Percentiles rank a stretch among this genome's conserved stretches.
These are phyloP conservation scores for Shargacucullia verbasci DNA, from an alignment of 2,888 invertebrate species.

Conservation along the genomic window DNA sequence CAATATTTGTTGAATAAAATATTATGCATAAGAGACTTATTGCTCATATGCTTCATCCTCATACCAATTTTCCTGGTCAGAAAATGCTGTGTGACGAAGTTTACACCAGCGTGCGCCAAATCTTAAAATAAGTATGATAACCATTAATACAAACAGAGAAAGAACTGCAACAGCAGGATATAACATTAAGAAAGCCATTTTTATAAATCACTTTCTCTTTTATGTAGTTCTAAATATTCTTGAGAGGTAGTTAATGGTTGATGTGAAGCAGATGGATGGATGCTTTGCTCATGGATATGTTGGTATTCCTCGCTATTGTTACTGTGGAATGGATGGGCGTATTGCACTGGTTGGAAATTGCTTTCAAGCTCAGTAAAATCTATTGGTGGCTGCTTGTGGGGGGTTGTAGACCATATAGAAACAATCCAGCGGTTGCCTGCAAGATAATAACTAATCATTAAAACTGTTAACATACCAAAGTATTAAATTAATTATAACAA, in stretches of 20 bases:
- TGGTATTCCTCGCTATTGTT: conserved; percentile 69
- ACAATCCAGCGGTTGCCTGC: conserved; percentile 95
- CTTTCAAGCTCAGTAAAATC: conserved; percentile 93
- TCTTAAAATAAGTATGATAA: conserved; percentile 92
- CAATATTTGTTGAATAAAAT: too few relatives aligned
- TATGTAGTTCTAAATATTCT: conserved; percentile 91
- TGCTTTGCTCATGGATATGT: conserved; percentile 64
- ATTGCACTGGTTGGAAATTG: conserved; percentile 72
- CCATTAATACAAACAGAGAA: conserved; percentile 92
- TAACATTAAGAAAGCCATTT: conserved; percentile 92
- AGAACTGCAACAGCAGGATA: conserved; percentile 94
- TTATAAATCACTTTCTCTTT: conserved; percentile 95
- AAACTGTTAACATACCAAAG: too few relatives aligned
- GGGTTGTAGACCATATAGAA: conserved; percentile 95
- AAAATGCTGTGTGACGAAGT: conserved; percentile 91
- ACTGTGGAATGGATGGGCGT: conserved; percentile 63
- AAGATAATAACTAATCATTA: too few relatives aligned
- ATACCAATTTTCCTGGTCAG: conserved; percentile 90
- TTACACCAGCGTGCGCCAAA: conserved; percentile 93
- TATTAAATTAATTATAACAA: too few relatives aligned
- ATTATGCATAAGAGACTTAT: conserved; percentile 88
- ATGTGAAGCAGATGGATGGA: conserved; percentile 75
- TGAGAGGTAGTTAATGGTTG: conserved; percentile 83
- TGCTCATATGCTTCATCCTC: conserved; percentile 91
- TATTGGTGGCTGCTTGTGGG: conserved; percentile 94